Conservation (phyloP, 2,888 invertebrate species). For the Tanypteryx hageni region DNA sequence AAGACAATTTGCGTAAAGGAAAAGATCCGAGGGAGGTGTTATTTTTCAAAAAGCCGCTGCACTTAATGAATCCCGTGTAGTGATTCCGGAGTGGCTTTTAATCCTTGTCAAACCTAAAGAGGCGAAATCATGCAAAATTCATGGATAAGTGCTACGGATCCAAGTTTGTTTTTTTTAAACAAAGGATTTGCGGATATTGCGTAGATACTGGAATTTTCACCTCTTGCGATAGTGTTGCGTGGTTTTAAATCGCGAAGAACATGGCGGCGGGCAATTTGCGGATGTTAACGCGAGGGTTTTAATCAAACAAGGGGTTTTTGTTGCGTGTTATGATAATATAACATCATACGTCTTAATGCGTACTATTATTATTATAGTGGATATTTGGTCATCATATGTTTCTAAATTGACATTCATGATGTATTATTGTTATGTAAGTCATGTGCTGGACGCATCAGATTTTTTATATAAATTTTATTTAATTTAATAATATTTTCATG, state of each 20-base stretch:
- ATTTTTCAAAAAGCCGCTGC: background rate
- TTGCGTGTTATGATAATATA: too few species aligned
- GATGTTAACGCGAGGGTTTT: background rate
- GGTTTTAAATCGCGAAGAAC: background rate
- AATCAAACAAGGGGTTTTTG: too few species aligned
- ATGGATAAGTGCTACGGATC: background rate
- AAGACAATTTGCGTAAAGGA: background rate
- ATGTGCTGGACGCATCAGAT: too few species aligned
- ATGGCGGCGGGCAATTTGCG: background rate
- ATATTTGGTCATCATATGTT: too few species aligned
- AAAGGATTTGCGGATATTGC: background rate
- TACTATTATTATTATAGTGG: too few species aligned
- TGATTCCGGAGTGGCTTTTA: background rate
- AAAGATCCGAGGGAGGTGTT: too few species aligned
- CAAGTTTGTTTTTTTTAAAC: background rate
- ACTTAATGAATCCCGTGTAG: background rate
- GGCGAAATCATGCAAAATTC: background rate
- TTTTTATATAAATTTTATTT: too few species aligned
- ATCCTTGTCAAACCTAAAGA: background rate
- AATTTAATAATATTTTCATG: too few species aligned
- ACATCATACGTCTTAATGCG: too few species aligned
- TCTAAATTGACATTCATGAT: too few species aligned
- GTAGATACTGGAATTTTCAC: background rate
- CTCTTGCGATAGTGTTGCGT: background rate
- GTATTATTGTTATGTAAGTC: too few species aligned